Conservation (phyloP, 2,113 vertebrate species). For the Clarias magur region DNA sequence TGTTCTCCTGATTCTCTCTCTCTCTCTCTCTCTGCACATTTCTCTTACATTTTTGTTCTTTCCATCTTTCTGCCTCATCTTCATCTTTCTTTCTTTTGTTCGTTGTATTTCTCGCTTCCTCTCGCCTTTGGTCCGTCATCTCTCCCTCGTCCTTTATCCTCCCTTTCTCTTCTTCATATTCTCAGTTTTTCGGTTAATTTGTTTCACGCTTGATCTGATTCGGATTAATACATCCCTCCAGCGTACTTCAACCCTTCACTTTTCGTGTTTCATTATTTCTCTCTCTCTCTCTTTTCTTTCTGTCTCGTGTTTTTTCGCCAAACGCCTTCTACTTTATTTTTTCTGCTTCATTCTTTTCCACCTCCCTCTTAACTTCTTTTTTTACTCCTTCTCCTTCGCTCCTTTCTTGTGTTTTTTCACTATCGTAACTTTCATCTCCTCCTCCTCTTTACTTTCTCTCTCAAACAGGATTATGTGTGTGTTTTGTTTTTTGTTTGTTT, state of each 20-base stretch:
- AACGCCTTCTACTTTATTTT: too few relatives aligned
- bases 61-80: not conserved
- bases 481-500: too few relatives aligned
- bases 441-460: not conserved
- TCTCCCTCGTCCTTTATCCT: not conserved
- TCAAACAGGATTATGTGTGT: not conserved
- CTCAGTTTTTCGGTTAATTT: too few relatives aligned
- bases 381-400: not conserved
- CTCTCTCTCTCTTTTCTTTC: not conserved
- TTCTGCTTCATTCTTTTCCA: not conserved
- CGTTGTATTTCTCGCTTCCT: not conserved
- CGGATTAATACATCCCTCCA: not conserved
- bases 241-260: not conserved
- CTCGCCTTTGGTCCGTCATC: not conserved
- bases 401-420: not conserved
- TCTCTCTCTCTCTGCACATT: not conserved
- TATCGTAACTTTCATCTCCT: not conserved
- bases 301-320: too few relatives aligned
- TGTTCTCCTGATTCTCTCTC: not conserved
- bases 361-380: not conserved
- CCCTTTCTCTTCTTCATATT: not conserved
- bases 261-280: not conserved
- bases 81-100: not conserved
- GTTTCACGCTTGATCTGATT: too few relatives aligned
- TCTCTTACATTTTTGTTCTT: not conserved